A percentile compares a stretch with the other conserved stretches of the same genome.
phyloP scores from a whole-genome alignment of 2,888 invertebrate species.

The Nineta flava region DNA sequence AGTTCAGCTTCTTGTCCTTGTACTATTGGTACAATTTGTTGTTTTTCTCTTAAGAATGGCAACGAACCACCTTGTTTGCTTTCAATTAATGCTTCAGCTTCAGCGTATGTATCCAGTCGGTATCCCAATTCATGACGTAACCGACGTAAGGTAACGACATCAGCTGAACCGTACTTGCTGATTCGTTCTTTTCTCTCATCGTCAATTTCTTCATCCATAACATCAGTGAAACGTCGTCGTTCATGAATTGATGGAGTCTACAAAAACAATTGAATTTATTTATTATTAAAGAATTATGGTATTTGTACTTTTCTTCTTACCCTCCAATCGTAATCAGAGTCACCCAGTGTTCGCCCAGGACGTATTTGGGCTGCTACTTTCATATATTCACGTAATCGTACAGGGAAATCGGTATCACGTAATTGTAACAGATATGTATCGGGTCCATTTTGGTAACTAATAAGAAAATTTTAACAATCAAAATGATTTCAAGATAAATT shows the following conservation, averaged over 20 bases:
- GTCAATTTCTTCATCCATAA: constrained; percentile 92
- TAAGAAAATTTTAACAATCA: too few relatives aligned
- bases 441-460: constrained; percentile 88
- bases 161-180: constrained; percentile 55
- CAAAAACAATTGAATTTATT: constrained; percentile 8
- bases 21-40: constrained; percentile 65
- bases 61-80: constrained; percentile 57
- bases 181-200: constrained; percentile 74
- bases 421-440: constrained; percentile 91
- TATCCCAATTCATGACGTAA: constrained; percentile 67
- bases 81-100: constrained; percentile 73
- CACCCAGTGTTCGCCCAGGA: constrained; percentile 53
- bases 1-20: constrained; percentile 64
- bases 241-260: constrained; percentile 78
- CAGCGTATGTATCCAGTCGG: constrained; percentile 69
- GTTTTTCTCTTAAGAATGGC: constrained; percentile 88
- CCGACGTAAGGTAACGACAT: constrained; percentile 52
- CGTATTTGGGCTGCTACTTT: constrained; percentile 74
- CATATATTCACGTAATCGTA: constrained; percentile 81
- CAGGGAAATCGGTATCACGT: constrained; percentile 89
- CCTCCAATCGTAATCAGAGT: constrained; percentile 62
- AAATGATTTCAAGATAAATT: too few relatives aligned
- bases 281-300: background rate
- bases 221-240: constrained; percentile 78
- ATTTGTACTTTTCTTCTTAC: constrained; percentile 29